Base-by-base conservation (phyloP, 2,113 vertebrate genomes). In the Thalassarche chlororhynchos region DNA sequence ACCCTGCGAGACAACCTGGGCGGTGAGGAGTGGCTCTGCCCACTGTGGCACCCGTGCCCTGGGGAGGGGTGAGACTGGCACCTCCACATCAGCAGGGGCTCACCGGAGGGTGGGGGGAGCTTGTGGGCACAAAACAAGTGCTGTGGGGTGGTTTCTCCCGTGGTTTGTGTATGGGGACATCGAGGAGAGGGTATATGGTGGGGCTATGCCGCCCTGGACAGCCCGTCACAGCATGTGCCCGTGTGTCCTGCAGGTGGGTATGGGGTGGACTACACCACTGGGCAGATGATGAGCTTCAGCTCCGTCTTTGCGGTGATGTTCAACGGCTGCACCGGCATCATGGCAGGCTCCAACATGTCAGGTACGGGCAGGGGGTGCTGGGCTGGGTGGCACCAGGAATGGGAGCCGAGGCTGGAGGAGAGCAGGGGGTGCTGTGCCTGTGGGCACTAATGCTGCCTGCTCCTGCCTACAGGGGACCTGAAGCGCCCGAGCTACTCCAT, bases 261-360 rank as follows among this genome's bases (percentile, higher is more conserved):
- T 38, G 82, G 74, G 0, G 52, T 97, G 92, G 99, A 99, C 95
- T 99, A 99, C 97, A 99, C 99, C 19, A 99, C 99, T 0, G 96
- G 94, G 24, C 98, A 42, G 23, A 96, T 97, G 95, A 99, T 99
- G 98, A 98, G 97, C 61, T 99, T 99, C 61, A 98, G 99, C 85
- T 98, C 98, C 0, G 99, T 99, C 23, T 99, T 99, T 3, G 99
- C 99, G 0, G 98, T 99, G 34, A 99, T 99, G 98, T 99, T 99
- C 91, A 99, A 99, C 2, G 99, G 99, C 88, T 99, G 99, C 96
- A 99, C 99, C 0, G 99, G 99, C 72, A 99, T 99, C 97, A 99
- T 99, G 99, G 98, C 99, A 0, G 99, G 99, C 28, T 99, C 99
- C 47, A 99, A 99, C 96, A 99, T 99, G 98, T 99, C 99, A 44